A percentile compares a stretch with the other conserved stretches of the same genome.
Evolutionary conservation across 2,888 invertebrate species (phyloP).

Genomic region (Carterocephalus palaemon): DNA sequence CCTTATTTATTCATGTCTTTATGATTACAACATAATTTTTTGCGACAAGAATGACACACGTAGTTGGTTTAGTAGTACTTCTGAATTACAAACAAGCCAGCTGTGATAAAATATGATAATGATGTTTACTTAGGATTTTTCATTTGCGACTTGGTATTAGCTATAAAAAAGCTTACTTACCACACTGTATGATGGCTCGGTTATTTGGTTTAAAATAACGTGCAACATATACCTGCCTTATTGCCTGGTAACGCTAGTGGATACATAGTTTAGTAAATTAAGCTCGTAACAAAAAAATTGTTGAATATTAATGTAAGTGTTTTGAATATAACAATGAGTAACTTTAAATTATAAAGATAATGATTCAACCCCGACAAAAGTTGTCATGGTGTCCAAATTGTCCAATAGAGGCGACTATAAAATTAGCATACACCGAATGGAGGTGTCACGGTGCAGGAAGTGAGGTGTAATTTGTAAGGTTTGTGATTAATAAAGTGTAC

Average conservation of each 20-base stretch:
- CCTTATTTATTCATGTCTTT: slow-evolving; percentile 39
- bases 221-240: too few species aligned
- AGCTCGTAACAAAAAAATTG: slow-evolving; percentile 9
- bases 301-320: slow-evolving; percentile 21
- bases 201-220: too few species aligned
- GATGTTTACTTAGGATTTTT: too few species aligned
- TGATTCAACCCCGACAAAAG: slow-evolving; percentile 59
- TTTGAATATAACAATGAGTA: slow-evolving; percentile 23
- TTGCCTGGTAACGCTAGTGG: not conserved
- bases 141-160: too few species aligned
- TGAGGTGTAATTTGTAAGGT: slow-evolving; percentile 76
- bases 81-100: too few species aligned
- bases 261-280: slow-evolving; percentile 13
- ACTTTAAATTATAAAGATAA: slow-evolving; percentile 35
- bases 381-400: slow-evolving; percentile 65
- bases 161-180: too few species aligned
- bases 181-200: too few species aligned
- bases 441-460: slow-evolving; percentile 75
- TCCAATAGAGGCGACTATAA: slow-evolving; percentile 69
- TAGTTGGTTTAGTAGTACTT: too few species aligned
- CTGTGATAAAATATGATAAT: too few species aligned
- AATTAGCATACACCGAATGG: slow-evolving; percentile 73
- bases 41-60: too few species aligned
- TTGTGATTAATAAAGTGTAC: slow-evolving; percentile 79
- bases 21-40: slow-evolving; percentile 26